Conservation (phyloP, 2,888 invertebrate species). For the Panzeria rudis region DNA sequence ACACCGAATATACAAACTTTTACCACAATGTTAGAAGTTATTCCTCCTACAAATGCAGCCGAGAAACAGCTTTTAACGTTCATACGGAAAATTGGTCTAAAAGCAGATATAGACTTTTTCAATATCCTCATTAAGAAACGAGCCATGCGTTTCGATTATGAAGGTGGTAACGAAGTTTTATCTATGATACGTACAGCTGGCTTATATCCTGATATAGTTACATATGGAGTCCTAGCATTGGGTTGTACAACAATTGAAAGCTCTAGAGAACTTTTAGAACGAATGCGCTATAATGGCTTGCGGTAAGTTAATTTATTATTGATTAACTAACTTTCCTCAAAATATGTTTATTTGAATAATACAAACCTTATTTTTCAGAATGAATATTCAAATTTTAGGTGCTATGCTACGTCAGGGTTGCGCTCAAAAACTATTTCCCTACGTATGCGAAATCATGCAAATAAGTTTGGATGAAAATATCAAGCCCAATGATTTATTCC, state of each 20-base stretch:
- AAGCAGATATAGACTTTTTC: slow-evolving; percentile 91
- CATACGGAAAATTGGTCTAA: slow-evolving; percentile 86
- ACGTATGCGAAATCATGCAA: slow-evolving; percentile 89
- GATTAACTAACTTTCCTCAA: neutral
- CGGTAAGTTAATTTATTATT: slow-evolving; percentile 84
- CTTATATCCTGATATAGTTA: slow-evolving; percentile 89
- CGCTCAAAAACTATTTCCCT: slow-evolving; percentile 86
- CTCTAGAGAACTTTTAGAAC: slow-evolving; percentile 87
- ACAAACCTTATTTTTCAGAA: slow-evolving; percentile 82
- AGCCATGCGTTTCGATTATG: slow-evolving; percentile 88
- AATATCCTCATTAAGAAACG: slow-evolving; percentile 94
- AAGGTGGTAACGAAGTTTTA: slow-evolving; percentile 87
- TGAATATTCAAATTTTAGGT: slow-evolving; percentile 90
- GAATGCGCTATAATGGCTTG: slow-evolving; percentile 88
- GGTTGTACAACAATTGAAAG: slow-evolving; percentile 88
- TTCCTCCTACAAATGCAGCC: slow-evolving; percentile 87
- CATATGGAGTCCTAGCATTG: slow-evolving; percentile 93
- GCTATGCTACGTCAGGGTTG: slow-evolving; percentile 89
- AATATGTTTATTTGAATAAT: neutral
- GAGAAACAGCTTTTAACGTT: slow-evolving; percentile 88
- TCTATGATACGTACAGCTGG: slow-evolving; percentile 85
- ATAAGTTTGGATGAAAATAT: slow-evolving; percentile 86
- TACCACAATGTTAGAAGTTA: slow-evolving; percentile 89
- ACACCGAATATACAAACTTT: slow-evolving; percentile 91
- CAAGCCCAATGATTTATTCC: slow-evolving; percentile 86